A percentile compares a stretch with the other conserved stretches of the same genome.
Evolutionary conservation across 2,888 invertebrate genomes (phyloP).

Genomic region (Epiblema foenella): DNA sequence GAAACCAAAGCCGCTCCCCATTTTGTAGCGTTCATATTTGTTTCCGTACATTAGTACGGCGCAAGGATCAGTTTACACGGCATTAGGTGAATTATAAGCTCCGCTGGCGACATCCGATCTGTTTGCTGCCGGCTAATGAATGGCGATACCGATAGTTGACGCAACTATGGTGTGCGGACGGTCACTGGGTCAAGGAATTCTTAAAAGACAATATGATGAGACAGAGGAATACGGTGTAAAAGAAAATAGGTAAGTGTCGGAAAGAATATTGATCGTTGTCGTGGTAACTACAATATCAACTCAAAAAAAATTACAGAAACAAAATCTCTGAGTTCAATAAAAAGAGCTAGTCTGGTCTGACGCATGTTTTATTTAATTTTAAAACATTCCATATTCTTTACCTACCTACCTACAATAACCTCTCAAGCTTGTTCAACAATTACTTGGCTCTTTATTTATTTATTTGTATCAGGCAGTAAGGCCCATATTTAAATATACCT

Average conservation of each 20-base stretch:
- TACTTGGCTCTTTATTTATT: neutral
- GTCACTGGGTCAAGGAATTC: conserved; percentile 39
- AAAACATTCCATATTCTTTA: too few species aligned
- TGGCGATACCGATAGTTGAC: conserved; percentile 53
- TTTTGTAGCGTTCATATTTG: conserved; percentile 60
- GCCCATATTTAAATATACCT: too few species aligned
- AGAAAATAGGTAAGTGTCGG: neutral
- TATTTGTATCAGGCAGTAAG: too few species aligned
- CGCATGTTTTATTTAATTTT: too few species aligned
- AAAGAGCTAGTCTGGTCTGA: too few species aligned
- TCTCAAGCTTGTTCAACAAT: neutral
- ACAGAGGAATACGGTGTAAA: neutral
- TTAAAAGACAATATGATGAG: conserved; percentile 2
- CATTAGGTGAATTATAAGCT: conserved; percentile 85
- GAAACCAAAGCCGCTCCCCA: conserved; percentile 31
- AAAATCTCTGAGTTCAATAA: neutral
- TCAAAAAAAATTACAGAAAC: neutral
- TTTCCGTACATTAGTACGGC: conserved; percentile 73
- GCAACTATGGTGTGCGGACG: conserved; percentile 5
- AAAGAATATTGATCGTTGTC: neutral
- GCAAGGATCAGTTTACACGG: conserved; percentile 75
- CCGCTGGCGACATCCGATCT: conserved; percentile 78
- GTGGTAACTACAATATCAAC: too few species aligned
- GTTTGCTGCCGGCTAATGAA: conserved; percentile 73
- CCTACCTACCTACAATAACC: neutral